Base-by-base conservation (phyloP, 2,113 vertebrate genomes). In the Panthera tigris region DNA sequence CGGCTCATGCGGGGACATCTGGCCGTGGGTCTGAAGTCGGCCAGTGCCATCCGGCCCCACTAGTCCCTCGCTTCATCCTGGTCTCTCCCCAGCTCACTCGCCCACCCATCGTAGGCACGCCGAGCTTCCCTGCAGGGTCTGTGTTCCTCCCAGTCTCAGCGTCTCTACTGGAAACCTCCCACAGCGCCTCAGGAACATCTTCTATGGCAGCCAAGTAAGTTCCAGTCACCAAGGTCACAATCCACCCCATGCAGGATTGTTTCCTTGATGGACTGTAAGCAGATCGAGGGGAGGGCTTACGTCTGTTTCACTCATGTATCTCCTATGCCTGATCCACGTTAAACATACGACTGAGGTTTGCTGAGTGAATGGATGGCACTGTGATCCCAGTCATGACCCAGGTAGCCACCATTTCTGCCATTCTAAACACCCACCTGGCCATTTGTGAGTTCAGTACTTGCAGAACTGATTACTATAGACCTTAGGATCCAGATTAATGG, bases 1-100 rank as follows among this genome's bases (percentile, higher is more conserved):
- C 2, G 0, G 3, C 11, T 31, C 25, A 23, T 3, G 0, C 1
- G 0, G 3, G 55, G 48, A 25, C 76, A 45, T 73, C 63, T 27
- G 6, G 4, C 29, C 1, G 0, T 4, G 50, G 86, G 31, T 27
- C 63, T 78, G 19, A 3, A 14, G 5, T 1, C 29, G 63, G 19
- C 76, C 21, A 4, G 1, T 1, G 16, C 18, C 14, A 1, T 7
- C 52, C 2, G 81, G 55, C 19, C 39, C 31, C 5, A 5, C 71
- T 5, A 4, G 31, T 0, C 10, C 41, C 4, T 31, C 48, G n/a
- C 21, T 65, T 89, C 39, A 0, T 27, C 19, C 36, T 39, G 76
- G 61, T 29, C 21, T 29, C 27, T 29, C 80, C 68, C 27, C 1
- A 4, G 27, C 78, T 50, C 55, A 18, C 25, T 3, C 1, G 0